Conservation (phyloP, 2,113 vertebrate genomes). For the Menidia beryllina region DNA sequence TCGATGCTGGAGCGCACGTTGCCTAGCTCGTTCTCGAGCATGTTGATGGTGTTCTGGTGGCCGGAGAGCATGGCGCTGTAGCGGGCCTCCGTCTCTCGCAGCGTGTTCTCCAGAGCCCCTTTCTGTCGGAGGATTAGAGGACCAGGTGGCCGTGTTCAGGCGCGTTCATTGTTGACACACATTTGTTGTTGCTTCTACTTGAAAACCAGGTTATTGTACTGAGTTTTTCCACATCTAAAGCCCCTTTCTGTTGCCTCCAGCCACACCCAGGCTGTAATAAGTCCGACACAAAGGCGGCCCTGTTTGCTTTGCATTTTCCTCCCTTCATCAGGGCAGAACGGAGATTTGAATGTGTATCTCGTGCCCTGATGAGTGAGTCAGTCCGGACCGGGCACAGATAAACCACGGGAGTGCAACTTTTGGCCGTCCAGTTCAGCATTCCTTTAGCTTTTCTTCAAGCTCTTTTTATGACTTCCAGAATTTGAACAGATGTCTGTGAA, state of each 20-base stretch:
- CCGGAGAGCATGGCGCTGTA: conserved; percentile 78
- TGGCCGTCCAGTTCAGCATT: conserved; percentile 47
- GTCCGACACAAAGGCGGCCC: conserved; percentile 11
- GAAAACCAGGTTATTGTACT: not conserved
- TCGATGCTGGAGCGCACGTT: conserved; percentile 80
- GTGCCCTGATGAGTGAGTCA: conserved; percentile 27
- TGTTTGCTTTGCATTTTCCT: conserved; percentile 1
- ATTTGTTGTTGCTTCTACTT: not conserved
- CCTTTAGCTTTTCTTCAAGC: conserved; percentile 56
- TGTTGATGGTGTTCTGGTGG: conserved; percentile 82
- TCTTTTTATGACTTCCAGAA: conserved; percentile 58
- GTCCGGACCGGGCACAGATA: conserved; percentile 51
- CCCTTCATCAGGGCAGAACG: not conserved
- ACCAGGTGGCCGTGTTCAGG: not conserved
- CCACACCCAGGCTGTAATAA: conserved; percentile 44
- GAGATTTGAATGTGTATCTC: not conserved
- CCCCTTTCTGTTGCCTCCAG: not conserved
- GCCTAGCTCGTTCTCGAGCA: conserved; percentile 75
- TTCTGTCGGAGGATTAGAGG: conserved; percentile 66
- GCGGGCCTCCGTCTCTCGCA: conserved; percentile 81
- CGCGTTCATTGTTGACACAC: not conserved
- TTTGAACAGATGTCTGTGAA: conserved; percentile 66
- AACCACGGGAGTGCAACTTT: conserved; percentile 13
- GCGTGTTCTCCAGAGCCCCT: conserved; percentile 80
- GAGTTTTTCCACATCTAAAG: not conserved